These are phyloP conservation scores for Molossus alvarezi DNA, from an alignment of 2,797 vertebrate species.

Conservation along the genomic window DNA sequence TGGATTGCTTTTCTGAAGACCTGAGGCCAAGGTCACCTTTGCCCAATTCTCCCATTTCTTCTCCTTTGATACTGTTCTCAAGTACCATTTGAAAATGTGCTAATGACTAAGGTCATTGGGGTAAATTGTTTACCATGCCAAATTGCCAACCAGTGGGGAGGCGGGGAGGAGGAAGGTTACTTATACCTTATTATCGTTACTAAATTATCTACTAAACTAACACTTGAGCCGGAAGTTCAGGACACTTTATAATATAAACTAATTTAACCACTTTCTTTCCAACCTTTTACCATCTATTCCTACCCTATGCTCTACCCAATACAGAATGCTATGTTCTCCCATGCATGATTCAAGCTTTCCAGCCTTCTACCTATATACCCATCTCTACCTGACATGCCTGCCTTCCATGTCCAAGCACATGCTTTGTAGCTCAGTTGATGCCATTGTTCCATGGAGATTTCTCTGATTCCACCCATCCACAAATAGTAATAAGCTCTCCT, in stretches of 20 bases:
- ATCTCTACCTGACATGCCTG: neutral
- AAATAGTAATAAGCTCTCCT: conserved; percentile 19
- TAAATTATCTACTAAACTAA: neutral
- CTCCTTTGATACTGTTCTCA: conserved; percentile 3
- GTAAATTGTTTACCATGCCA: neutral
- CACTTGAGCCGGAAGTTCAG: neutral
- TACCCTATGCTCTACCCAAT: neutral
- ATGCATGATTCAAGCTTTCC: neutral
- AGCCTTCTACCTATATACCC: neutral
- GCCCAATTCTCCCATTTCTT: neutral
- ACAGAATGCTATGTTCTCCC: neutral
- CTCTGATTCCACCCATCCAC: neutral
- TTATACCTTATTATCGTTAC: neutral
- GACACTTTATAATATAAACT: neutral
- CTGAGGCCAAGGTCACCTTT: neutral
- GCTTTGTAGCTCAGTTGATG: neutral
- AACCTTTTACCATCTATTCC: neutral
- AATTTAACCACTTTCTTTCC: neutral
- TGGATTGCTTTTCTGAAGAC: conserved; percentile 4
- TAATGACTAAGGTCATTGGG: neutral
- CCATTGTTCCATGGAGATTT: neutral
- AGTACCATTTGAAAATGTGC: neutral
- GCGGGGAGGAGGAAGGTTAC: neutral
- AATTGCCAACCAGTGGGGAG: neutral
- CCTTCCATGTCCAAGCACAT: neutral